Conservation (phyloP, 2,888 invertebrate species). For the Pristionchus arcanus region DNA sequence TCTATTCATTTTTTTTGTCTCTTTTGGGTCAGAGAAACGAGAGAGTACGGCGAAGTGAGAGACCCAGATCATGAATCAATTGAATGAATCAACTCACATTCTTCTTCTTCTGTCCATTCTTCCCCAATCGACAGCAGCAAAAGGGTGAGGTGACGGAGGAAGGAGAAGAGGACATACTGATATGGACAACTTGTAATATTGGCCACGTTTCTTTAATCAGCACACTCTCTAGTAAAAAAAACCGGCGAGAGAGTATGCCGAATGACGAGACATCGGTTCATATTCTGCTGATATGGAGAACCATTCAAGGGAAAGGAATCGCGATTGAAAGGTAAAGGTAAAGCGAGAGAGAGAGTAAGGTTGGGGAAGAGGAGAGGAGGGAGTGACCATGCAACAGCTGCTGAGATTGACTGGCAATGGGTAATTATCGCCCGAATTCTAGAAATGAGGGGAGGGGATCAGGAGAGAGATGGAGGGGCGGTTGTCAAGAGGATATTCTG, state of each 20-base stretch:
- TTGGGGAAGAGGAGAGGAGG: neutral
- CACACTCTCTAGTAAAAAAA: neutral
- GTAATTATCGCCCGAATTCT: neutral
- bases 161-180: neutral
- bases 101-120: slow-evolving; percentile 38
- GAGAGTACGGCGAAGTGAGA: no score
- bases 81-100: slow-evolving; percentile 15
- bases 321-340: slow-evolving; percentile 16
- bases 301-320: neutral
- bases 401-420: neutral
- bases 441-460: neutral
- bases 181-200: neutral
- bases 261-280: neutral
- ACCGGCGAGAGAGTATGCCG: neutral
- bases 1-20: no score
- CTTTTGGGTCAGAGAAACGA: no score
- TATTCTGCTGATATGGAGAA: neutral
- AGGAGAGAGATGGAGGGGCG: neutral
- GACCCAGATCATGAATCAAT: neutral
- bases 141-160: neutral
- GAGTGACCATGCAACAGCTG: neutral
- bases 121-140: slow-evolving; percentile 2
- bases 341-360: neutral
- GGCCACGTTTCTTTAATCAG: no score
- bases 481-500: neutral